Conservation (phyloP, 2,797 vertebrate species). For the Neostethus bicornis region DNA sequence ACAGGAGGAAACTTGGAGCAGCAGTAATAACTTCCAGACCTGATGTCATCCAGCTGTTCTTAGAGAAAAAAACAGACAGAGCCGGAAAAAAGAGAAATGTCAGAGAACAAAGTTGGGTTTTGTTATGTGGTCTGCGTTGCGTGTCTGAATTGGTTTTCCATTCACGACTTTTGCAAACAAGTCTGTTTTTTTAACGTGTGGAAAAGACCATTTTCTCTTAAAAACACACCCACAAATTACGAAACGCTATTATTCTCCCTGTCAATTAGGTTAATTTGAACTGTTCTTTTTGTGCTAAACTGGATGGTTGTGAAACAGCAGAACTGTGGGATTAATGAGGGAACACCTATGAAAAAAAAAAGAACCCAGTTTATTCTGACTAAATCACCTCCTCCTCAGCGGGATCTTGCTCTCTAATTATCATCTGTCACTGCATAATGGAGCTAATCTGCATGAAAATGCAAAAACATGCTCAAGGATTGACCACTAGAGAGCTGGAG, state of each 20-base stretch:
- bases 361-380: slow-evolving; percentile 6
- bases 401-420: slow-evolving; percentile 40
- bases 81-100: slow-evolving; percentile 60
- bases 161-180: slow-evolving; percentile 50
- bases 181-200: slow-evolving; percentile 27
- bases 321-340: slow-evolving; percentile 31
- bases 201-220: slow-evolving; percentile 51
- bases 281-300: slow-evolving; percentile 20
- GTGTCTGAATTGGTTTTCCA: slow-evolving; percentile 66
- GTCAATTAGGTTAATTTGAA: not conserved
- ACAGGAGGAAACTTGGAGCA: slow-evolving; percentile 24
- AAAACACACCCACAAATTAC: too few relatives aligned
- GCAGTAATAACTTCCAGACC: slow-evolving; percentile 82
- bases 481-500: slow-evolving; percentile 17
- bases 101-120: slow-evolving; percentile 56
- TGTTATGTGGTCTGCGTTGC: slow-evolving; percentile 70
- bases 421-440: slow-evolving; percentile 45
- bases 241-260: not conserved
- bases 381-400: slow-evolving; percentile 26
- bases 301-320: slow-evolving; percentile 3
- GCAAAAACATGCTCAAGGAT: slow-evolving; percentile 43
- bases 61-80: slow-evolving; percentile 66
- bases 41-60: slow-evolving; percentile 81
- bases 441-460: slow-evolving; percentile 43
- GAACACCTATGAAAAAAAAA: slow-evolving; percentile 16